A percentile compares a stretch with the other conserved stretches of the same genome.
Evolutionary conservation across 2,797 vertebrate species (phyloP).

Genomic region (Antennarius maculatus): DNA sequence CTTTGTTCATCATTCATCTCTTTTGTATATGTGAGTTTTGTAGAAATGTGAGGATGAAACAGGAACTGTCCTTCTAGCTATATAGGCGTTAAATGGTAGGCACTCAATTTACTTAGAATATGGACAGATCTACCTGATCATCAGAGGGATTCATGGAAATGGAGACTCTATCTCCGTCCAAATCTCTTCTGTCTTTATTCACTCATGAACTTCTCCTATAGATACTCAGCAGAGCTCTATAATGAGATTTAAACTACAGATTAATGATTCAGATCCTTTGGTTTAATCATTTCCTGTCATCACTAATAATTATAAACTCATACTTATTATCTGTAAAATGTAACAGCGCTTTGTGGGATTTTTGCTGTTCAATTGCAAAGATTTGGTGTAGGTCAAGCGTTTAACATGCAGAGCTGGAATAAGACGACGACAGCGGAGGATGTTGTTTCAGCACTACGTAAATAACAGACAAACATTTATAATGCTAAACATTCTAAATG

Average conservation of each 20-base stretch:
- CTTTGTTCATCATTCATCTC: conserved; percentile 8
- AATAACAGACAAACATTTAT: background rate
- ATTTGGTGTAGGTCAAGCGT: background rate
- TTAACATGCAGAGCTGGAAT: background rate
- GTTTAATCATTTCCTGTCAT: background rate
- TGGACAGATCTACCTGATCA: too few relatives aligned
- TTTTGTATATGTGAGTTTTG: background rate
- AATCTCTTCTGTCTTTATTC: too few relatives aligned
- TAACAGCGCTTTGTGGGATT: background rate
- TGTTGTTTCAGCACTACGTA: background rate
- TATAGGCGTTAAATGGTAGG: too few relatives aligned
- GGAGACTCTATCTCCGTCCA: too few relatives aligned
- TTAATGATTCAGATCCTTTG: background rate
- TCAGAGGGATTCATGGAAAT: too few relatives aligned
- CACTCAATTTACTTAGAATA: too few relatives aligned
- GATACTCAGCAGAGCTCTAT: background rate
- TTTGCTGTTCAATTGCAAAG: background rate
- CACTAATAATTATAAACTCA: background rate
- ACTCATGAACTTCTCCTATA: background rate
- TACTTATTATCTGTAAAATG: background rate
- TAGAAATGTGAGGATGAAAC: too few relatives aligned
- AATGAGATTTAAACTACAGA: background rate
- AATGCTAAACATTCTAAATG: background rate
- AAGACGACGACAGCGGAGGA: background rate
- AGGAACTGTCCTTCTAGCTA: too few relatives aligned